These are phyloP conservation scores for Caenorhabditis angaria DNA, from an alignment of 2,888 invertebrate genomes.

Conservation along the genomic window DNA sequence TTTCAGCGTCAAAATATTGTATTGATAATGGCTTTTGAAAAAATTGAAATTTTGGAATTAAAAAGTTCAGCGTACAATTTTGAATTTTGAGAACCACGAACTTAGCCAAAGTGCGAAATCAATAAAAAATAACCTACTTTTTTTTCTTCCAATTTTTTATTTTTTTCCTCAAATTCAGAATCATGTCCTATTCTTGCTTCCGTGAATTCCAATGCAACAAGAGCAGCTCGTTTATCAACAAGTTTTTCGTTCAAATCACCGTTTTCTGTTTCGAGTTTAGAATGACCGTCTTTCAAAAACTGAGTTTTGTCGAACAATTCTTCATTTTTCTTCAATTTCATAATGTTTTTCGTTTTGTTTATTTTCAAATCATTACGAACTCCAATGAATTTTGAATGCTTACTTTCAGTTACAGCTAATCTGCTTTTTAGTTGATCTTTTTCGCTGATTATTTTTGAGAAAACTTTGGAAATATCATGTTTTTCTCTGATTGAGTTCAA, in stretches of 20 bases:
- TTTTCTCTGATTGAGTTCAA: neutral
- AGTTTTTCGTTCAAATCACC: neutral
- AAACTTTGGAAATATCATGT: neutral
- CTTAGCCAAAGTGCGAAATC: no score
- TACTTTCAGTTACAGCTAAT: neutral
- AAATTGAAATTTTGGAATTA: no score
- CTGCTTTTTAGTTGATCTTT: neutral
- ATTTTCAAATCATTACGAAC: neutral
- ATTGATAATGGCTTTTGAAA: no score
- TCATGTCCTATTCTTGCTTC: neutral
- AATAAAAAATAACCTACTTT: no score
- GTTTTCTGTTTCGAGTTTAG: neutral
- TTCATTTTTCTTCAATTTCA: neutral
- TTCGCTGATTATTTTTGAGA: neutral
- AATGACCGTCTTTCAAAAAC: neutral
- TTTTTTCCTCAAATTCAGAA: neutral
- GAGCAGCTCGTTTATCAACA: neutral
- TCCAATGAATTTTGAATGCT: neutral
- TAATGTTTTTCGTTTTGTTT: neutral
- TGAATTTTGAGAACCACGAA: no score
- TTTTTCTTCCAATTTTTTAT: neutral
- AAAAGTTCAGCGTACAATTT: no score
- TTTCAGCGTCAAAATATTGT: no score
- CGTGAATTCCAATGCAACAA: neutral
- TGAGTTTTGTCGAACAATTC: neutral